A percentile compares a stretch with the other conserved stretches of the same genome.
Evolutionary conservation across 2,113 vertebrate species (phyloP).

Genomic region (Mustela lutreola): DNA sequence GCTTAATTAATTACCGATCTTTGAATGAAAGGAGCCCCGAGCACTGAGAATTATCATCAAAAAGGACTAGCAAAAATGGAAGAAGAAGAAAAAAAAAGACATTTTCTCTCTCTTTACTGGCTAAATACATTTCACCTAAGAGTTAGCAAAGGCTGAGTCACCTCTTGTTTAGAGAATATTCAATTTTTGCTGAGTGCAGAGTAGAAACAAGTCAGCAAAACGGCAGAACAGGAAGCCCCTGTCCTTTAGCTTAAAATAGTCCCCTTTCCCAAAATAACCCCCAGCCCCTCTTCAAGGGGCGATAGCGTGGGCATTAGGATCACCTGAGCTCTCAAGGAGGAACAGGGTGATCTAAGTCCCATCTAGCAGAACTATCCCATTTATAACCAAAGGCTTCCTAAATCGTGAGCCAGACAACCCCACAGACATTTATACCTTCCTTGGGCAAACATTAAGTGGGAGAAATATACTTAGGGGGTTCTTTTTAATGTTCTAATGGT

Average conservation of each 20-base stretch:
- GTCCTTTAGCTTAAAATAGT: constrained; percentile 79
- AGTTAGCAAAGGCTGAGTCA: constrained; percentile 75
- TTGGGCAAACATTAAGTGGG: neutral
- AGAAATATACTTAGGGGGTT: neutral
- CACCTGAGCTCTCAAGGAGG: constrained; percentile 3
- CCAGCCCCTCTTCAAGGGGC: constrained; percentile 27
- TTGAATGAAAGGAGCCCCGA: constrained; percentile 76
- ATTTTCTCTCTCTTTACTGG: constrained; percentile 69
- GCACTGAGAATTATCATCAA: constrained; percentile 77
- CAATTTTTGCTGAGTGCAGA: constrained; percentile 73
- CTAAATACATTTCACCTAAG: constrained; percentile 80
- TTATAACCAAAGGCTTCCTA: neutral
- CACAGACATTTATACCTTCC: neutral
- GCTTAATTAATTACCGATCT: constrained; percentile 82
- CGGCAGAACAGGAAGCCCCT: constrained; percentile 71
- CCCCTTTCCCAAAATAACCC: constrained; percentile 65
- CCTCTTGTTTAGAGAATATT: constrained; percentile 77
- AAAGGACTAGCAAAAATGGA: constrained; percentile 68
- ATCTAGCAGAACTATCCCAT: neutral
- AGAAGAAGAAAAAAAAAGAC: constrained; percentile 24
- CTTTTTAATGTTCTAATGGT: neutral
- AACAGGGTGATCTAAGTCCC: neutral
- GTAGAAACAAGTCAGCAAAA: constrained; percentile 63
- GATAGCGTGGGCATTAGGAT: neutral
- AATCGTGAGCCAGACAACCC: neutral